phyloP scores from a whole-genome alignment of 2,888 invertebrate genomes.

The Chymomyza amoena region DNA sequence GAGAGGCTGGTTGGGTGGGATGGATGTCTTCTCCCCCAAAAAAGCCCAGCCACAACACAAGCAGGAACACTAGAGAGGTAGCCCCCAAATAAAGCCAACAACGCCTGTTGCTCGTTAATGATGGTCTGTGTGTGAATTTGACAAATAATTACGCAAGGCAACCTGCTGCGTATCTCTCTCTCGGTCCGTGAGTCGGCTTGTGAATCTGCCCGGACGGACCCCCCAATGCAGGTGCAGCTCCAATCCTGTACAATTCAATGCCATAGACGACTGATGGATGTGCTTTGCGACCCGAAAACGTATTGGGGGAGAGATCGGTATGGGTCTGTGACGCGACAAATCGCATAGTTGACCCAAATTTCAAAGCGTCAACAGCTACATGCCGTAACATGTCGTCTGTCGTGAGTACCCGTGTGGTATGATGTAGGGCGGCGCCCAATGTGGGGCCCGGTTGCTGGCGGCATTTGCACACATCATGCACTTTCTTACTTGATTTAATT shows the following conservation, averaged over 20 bases:
- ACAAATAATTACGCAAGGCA: conserved; percentile 68
- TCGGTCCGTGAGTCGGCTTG: neutral
- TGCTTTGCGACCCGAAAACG: conserved; percentile 31
- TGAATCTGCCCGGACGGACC: neutral
- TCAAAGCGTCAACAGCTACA: conserved; percentile 34
- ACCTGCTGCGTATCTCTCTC: conserved; percentile 61
- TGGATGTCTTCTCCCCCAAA: neutral
- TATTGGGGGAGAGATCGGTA: neutral
- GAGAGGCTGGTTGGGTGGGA: conserved; percentile 7
- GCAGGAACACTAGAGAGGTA: neutral
- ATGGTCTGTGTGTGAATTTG: conserved; percentile 65
- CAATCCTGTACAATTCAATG: conserved; percentile 53
- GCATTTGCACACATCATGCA: neutral
- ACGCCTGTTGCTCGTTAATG: conserved; percentile 62
- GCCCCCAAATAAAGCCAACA: neutral
- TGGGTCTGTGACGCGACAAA: conserved; percentile 60
- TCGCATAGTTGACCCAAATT: conserved; percentile 74
- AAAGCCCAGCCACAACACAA: neutral
- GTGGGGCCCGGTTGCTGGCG: conserved; percentile 14
- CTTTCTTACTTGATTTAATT: conserved; percentile 56
- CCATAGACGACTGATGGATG: conserved; percentile 52
- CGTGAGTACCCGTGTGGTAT: neutral
- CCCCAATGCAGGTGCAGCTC: conserved; percentile 4
- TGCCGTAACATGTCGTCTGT: conserved; percentile 7
- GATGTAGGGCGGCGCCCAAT: conserved; percentile 9